phyloP scores from a whole-genome alignment of 2,888 invertebrate species.

The Himalopsyche tibetana region DNA sequence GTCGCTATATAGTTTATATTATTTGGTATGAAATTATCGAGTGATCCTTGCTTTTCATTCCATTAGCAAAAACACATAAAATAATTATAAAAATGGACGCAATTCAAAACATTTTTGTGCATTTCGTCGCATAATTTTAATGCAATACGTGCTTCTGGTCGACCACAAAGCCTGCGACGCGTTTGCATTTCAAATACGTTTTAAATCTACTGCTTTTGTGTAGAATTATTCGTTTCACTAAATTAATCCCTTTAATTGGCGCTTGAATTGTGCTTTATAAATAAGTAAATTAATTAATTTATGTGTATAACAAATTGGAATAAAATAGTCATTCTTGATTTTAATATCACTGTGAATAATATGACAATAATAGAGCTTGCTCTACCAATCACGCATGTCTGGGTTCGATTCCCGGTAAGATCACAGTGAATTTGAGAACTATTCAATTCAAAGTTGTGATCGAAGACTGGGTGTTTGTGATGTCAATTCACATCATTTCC shows the following conservation, averaged over 20 bases:
- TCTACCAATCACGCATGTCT: too few relatives aligned
- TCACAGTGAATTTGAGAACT: too few relatives aligned
- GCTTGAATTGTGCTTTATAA: neutral
- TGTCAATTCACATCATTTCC: too few relatives aligned
- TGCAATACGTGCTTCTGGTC: slow-evolving; percentile 28
- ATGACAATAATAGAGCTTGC: too few relatives aligned
- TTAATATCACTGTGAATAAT: too few relatives aligned
- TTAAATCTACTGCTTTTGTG: neutral
- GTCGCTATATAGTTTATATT: neutral
- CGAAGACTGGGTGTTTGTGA: too few relatives aligned
- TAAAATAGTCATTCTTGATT: too few relatives aligned
- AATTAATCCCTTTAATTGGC: neutral
- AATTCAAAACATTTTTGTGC: slow-evolving; percentile 28
- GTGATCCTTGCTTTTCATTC: neutral
- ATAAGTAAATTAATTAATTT: neutral
- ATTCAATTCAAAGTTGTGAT: too few relatives aligned
- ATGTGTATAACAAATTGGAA: neutral
- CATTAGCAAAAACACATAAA: neutral
- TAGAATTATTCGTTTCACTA: neutral
- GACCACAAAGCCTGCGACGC: neutral
- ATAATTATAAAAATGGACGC: neutral
- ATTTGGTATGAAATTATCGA: neutral
- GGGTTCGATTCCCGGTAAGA: too few relatives aligned
- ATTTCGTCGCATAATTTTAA: slow-evolving; percentile 25
- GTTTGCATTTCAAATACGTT: neutral